These are phyloP conservation scores for Morphnarchus princeps DNA, from an alignment of 2,113 vertebrate species.

Conservation along the genomic window DNA sequence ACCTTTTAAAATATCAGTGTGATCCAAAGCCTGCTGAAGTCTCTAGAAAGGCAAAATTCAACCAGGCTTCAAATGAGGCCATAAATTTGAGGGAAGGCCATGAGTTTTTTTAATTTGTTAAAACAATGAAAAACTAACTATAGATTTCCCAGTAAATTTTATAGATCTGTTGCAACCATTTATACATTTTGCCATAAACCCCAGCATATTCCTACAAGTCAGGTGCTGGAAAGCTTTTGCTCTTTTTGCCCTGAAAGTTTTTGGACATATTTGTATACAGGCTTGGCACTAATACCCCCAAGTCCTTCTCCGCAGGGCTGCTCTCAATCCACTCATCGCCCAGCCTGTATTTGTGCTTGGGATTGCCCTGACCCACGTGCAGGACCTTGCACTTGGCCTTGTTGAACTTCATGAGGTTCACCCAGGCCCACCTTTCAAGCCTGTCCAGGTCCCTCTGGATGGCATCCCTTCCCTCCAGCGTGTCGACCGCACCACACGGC, in stretches of 20 bases:
- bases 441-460: too few species aligned
- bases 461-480: too few species aligned
- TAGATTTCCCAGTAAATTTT: neutral
- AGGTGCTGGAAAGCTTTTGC: neutral
- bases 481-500: too few species aligned
- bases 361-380: too few species aligned
- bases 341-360: too few species aligned
- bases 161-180: neutral
- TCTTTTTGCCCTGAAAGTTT: constrained; percentile 3
- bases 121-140: neutral
- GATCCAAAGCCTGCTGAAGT: neutral
- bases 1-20: neutral
- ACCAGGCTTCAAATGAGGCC: neutral
- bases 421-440: too few species aligned
- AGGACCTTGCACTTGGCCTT: too few species aligned
- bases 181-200: neutral
- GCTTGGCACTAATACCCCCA: neutral
- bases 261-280: neutral
- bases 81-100: neutral
- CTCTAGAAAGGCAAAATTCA: neutral
- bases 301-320: too few species aligned
- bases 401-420: too few species aligned
- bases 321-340: too few species aligned
- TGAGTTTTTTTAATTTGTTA: neutral
- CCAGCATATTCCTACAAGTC: neutral